These are phyloP conservation scores for Pampusana beccarii DNA, from an alignment of 2,113 vertebrate species.

Conservation along the genomic window DNA sequence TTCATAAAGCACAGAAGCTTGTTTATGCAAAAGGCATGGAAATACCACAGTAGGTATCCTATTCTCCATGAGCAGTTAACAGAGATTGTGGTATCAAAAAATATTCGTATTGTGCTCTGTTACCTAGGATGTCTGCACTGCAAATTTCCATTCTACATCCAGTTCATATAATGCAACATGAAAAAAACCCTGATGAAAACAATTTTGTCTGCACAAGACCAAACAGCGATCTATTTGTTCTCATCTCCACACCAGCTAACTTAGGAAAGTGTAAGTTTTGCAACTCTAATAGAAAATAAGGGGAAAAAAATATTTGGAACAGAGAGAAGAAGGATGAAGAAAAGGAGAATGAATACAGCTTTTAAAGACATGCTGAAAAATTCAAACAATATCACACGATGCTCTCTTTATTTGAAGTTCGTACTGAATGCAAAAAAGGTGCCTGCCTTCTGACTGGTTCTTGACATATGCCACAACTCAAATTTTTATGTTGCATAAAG, in stretches of 20 bases:
- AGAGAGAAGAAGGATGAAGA: not conserved
- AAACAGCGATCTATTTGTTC: not conserved
- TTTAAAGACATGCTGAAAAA: not conserved
- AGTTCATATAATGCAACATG: not conserved
- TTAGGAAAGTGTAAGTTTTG: not conserved
- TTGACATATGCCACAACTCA: accelerated
- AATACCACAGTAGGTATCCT: not conserved
- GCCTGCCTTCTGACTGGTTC: not conserved
- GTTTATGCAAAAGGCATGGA: not conserved
- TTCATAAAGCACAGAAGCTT: not conserved
- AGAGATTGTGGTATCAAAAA: not conserved
- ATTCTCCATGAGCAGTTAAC: not conserved
- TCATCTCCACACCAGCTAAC: not conserved
- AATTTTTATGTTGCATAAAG: not conserved
- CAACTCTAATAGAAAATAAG: not conserved
- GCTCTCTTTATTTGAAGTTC: not conserved
- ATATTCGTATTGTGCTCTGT: not conserved
- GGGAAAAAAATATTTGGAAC: not conserved
- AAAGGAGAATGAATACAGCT: not conserved
- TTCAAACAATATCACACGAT: not conserved
- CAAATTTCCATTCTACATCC: not conserved
- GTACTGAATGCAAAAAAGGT: not conserved
- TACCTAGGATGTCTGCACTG: not conserved
- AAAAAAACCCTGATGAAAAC: not conserved
- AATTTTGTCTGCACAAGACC: not conserved